Base-by-base conservation (phyloP, 2,888 invertebrate genomes). In the Eupithecia tripunctaria region DNA sequence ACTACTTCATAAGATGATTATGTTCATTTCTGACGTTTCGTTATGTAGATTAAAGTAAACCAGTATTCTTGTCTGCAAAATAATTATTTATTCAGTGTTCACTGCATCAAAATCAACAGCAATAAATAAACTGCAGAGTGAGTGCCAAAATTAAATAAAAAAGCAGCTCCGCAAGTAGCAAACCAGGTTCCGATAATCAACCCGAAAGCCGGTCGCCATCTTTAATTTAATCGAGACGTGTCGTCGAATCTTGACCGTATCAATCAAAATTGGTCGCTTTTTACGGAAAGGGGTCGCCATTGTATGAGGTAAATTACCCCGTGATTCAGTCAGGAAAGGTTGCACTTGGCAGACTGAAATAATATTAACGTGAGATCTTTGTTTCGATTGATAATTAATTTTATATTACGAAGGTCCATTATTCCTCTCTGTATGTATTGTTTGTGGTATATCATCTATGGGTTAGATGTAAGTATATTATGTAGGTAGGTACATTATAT, bases 221-320 rank as follows among this genome's bases (percentile, higher is more conserved):
- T 88, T 84, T 84, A 85, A 84, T 82, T 88, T 89, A 87, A 87
- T 81, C 83, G 81, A 81, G 82, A 80, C 77, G 80, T 78, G 78
- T 81, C 84, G 81, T 81, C 85, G 84, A 85, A 83, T 85, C 84
- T 84, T 84, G 86, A 84, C 84, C 86, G 88, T 89, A 91, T 92
- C 91, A 91, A 91, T 91, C 91, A 92, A 91, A 91, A 91, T 91
- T 91, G 91, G 87, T 82, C 80, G 84, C 82, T 87, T 90, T 90
- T 91, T 88, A 89, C 88, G 87, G 36, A 59, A 64, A 27, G 27
- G 68, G 59, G 71, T 66, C 71, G 74, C 71, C 71, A 66, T 68
- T 63, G 25, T 29, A 29, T 25, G 32, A 6, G 38, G 21, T 64
- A n/a, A 64, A 64, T 64, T 64, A 41, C 64, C 38, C 64, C 14